A percentile compares a stretch with the other conserved stretches of the same genome.
Evolutionary conservation across 2,797 vertebrate species (phyloP).

Genomic region (Channa striata): DNA sequence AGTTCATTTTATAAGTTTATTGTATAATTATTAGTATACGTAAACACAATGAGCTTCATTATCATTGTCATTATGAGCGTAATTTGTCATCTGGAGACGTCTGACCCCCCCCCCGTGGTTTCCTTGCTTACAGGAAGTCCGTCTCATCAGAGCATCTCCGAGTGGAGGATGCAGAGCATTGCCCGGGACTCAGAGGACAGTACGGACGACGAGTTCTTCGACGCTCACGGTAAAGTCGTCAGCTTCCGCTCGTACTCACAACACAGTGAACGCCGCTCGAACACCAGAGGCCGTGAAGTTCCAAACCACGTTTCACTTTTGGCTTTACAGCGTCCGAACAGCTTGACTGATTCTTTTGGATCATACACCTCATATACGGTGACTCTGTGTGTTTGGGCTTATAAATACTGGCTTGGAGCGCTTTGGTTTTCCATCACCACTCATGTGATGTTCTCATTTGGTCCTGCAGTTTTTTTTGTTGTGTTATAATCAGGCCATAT

Average conservation of each 20-base stretch:
- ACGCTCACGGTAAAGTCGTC: constrained; percentile 89
- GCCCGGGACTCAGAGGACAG: constrained; percentile 97
- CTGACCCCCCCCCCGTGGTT: background rate
- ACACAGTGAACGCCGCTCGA: too few relatives aligned
- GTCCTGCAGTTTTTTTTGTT: too few relatives aligned
- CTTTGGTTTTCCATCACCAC: too few relatives aligned
- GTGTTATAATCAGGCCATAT: too few relatives aligned
- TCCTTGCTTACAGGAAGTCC: constrained; percentile 88
- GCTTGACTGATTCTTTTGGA: background rate
- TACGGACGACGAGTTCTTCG: constrained; percentile 98
- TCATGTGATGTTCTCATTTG: too few relatives aligned
- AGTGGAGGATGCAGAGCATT: constrained; percentile 99
- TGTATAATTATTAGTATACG: background rate
- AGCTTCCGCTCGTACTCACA: background rate
- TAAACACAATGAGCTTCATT: background rate
- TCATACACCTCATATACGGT: background rate
- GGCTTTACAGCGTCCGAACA: background rate
- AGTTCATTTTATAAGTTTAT: background rate
- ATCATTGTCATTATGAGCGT: background rate
- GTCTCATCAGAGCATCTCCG: constrained; percentile 94
- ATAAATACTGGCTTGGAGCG: background rate
- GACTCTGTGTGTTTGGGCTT: background rate
- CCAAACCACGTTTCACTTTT: background rate
- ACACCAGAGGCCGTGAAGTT: too few relatives aligned
- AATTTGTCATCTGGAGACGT: background rate